Evolutionary conservation across 2,797 vertebrate genomes (phyloP).

Genomic region (Phrynocephalus guinanensis): DNA sequence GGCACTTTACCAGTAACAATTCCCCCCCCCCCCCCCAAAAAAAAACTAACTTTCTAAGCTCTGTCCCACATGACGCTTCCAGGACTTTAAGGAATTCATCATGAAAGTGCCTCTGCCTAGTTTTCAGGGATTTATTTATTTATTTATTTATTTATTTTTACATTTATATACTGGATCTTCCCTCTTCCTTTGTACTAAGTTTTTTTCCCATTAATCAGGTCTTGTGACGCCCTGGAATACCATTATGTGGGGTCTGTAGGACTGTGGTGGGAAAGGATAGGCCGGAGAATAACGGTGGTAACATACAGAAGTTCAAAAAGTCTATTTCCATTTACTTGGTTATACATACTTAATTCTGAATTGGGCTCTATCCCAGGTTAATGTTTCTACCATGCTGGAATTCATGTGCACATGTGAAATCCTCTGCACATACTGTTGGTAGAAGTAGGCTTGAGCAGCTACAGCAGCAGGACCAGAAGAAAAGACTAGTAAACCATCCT

Average conservation of each 20-base stretch:
- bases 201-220: background rate
- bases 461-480: too few relatives aligned
- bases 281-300: background rate
- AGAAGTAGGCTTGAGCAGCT: background rate
- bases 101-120: background rate
- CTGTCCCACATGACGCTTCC: background rate
- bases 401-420: constrained; percentile 20
- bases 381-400: background rate
- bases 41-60: background rate
- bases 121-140: background rate
- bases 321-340: background rate
- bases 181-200: background rate
- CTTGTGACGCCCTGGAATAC: background rate
- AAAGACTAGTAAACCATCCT: too few relatives aligned
- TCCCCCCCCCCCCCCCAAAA: too few relatives aligned
- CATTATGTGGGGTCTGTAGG: background rate
- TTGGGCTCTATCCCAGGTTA: background rate
- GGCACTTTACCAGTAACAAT: too few relatives aligned
- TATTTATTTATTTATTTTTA: too few relatives aligned
- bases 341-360: background rate
- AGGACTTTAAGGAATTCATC: background rate
- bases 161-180: background rate
- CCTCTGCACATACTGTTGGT: background rate
- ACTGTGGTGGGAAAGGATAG: background rate
- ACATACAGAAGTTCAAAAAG: too few relatives aligned